Percentiles rank a stretch among this genome's conserved stretches.
Conservation (phyloP, 2,888 invertebrate genomes). For the Xylocampa areola region DNA sequence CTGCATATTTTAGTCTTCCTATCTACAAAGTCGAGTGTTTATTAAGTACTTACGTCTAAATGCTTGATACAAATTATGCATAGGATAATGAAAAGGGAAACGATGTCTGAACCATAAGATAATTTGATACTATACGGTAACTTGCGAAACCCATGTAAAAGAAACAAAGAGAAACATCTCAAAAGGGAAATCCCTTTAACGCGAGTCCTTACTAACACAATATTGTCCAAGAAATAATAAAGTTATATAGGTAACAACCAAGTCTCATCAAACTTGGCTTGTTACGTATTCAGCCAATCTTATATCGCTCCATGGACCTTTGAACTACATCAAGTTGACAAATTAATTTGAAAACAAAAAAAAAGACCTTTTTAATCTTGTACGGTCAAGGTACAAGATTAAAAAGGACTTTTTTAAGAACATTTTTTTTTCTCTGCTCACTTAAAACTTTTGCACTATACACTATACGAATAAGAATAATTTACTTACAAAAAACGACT, state of each 20-base stretch:
- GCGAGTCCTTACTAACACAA: slow-evolving; percentile 18
- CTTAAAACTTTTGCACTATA: slow-evolving; percentile 9
- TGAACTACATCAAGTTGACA: slow-evolving; percentile 24
- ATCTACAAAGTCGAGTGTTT: no score
- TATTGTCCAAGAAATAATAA: slow-evolving; percentile 36
- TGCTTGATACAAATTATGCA: no score
- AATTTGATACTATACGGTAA: not conserved
- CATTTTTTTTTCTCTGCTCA: no score
- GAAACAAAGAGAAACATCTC: not conserved
- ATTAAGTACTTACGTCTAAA: no score
- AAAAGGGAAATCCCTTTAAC: slow-evolving; percentile 7
- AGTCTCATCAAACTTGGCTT: slow-evolving; percentile 25
- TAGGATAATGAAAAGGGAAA: no score
- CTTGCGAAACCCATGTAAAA: slow-evolving; percentile 2
- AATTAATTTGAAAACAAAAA: slow-evolving; percentile 45
- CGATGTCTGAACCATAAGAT: no score
- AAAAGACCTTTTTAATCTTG: no score
- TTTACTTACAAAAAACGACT: no score
- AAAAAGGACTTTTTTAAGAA: no score
- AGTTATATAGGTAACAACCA: slow-evolving; percentile 28
- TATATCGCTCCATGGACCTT: slow-evolving; percentile 24
- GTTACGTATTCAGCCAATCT: slow-evolving; percentile 30
- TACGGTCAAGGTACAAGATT: no score
- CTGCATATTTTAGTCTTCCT: no score
- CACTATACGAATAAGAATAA: no score